Evolutionary conservation across 2,888 invertebrate species (phyloP).

Genomic region (Callyntrura guangdongensis): DNA sequence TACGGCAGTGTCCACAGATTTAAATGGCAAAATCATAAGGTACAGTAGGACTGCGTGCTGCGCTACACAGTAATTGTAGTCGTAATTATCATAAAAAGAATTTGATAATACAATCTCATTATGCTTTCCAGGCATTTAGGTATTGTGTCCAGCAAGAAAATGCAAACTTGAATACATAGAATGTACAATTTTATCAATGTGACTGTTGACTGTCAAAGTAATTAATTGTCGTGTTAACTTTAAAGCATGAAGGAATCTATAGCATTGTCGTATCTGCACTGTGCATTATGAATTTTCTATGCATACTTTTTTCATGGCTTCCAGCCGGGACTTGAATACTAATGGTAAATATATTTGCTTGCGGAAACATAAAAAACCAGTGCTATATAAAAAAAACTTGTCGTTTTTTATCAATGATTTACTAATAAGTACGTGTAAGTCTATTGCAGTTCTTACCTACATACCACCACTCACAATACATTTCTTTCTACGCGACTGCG

Average conservation of each 20-base stretch:
- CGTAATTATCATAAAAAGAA: constrained; percentile 59
- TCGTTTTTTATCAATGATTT: background rate
- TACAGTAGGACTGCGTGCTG: background rate
- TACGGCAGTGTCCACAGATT: no score
- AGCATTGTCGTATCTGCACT: no score
- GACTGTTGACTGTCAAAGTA: no score
- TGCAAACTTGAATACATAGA: no score
- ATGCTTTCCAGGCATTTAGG: constrained; percentile 28
- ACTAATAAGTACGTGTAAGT: background rate
- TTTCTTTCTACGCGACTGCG: background rate
- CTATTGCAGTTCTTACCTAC: background rate
- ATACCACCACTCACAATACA: no score
- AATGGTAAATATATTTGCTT: no score
- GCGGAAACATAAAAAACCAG: background rate
- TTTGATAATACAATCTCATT: constrained; percentile 65
- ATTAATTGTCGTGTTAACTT: no score
- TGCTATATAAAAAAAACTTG: background rate
- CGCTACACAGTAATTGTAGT: background rate
- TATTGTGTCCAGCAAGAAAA: background rate
- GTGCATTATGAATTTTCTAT: no score
- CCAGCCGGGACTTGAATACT: no score
- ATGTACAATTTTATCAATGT: no score
- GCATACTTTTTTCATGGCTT: no score
- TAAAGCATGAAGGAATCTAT: no score
- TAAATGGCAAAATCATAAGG: background rate